Conservation (phyloP, 2,888 invertebrate genomes). For the Penaeus monodon region DNA sequence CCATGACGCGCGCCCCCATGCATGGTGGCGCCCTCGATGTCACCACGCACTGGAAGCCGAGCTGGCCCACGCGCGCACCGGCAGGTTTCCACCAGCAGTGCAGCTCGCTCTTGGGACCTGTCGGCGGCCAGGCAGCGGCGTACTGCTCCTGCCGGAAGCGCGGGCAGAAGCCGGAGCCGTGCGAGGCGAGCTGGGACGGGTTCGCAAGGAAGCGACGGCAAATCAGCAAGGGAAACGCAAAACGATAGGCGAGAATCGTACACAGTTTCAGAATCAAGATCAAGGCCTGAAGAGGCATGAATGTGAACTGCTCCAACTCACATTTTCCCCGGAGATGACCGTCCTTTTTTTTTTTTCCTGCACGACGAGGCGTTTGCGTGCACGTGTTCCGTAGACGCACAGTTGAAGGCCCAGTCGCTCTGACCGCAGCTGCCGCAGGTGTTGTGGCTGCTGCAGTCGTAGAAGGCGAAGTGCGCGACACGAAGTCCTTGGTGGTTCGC, state of each 20-base stretch:
- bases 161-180: slow-evolving; percentile 81
- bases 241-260: too few species aligned
- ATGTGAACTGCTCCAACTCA: slow-evolving; percentile 69
- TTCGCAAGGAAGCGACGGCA: slow-evolving; percentile 69
- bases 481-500: slow-evolving; percentile 96
- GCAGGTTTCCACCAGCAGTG: slow-evolving; percentile 68
- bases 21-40: slow-evolving; percentile 91
- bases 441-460: slow-evolving; percentile 85
- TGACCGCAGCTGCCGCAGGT: slow-evolving; percentile 86
- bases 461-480: slow-evolving; percentile 90
- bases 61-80: slow-evolving; percentile 66
- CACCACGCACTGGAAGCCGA: slow-evolving; percentile 69
- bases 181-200: slow-evolving; percentile 74
- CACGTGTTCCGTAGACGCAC: slow-evolving; percentile 97
- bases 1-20: slow-evolving; percentile 80
- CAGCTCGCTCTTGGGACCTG: slow-evolving; percentile 68
- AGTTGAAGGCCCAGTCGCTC: slow-evolving; percentile 96
- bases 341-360: too few species aligned
- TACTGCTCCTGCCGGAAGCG: slow-evolving; percentile 79
- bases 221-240: too few species aligned
- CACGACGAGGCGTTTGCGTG: slow-evolving; percentile 89
- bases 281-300: too few species aligned
- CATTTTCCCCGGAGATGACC: slow-evolving; percentile 85
- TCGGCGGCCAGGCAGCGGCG: slow-evolving; percentile 68
- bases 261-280: too few species aligned